Evolutionary conservation across 2,888 invertebrate species (phyloP), one percentile per base, ranked within the genome.

Genomic region (Notodonta dromedarius): DNA sequence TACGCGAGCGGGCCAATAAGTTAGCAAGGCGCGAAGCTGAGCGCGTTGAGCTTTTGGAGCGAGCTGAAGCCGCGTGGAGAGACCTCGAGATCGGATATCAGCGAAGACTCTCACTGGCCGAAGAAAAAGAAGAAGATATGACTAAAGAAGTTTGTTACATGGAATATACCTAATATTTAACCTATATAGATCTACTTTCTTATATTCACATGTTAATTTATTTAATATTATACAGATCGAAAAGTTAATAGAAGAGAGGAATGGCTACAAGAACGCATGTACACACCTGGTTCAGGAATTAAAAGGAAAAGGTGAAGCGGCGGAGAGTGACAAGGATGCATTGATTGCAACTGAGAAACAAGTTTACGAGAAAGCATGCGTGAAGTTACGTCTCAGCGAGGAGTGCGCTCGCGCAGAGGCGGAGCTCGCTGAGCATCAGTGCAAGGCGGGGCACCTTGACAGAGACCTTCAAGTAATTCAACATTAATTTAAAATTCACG

Each of bases 41-140:
- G 59, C 81, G 91, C 6, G 82, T 84, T 0, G 85, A 88, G 61
- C 70, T 91, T 42, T 71, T 93, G 61, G 89, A 89, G 63, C 85
- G 91, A 5, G 92, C 93, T 0, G 93, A 93, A 69, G 68, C 75
- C 0, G 90, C 93, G 0, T 93, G 93, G 93, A 82, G 73, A 24
- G 90, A 93, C 51, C 80, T 93, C 2, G 93, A 93, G 69, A 56
- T 66, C 0, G 88, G 89, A 12, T 93, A 88, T 70, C 86, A 88
- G 69, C 75, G 88, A 11, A 82, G 90, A 12, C 76, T 92, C 9
- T 39, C 60, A 4, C 69, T 80, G 0, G 82, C 87, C 3, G 70
- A 80, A 16, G 91, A 92, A 61, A 90, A 88, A 60, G 90, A 89
- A 71, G 81, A 85, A 0, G 87, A 88, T 46, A 63, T 89, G 7